Evolutionary conservation across 1,140 invertebrate species (phyloP).

Genomic region (Monomorium pharaonis): DNA sequence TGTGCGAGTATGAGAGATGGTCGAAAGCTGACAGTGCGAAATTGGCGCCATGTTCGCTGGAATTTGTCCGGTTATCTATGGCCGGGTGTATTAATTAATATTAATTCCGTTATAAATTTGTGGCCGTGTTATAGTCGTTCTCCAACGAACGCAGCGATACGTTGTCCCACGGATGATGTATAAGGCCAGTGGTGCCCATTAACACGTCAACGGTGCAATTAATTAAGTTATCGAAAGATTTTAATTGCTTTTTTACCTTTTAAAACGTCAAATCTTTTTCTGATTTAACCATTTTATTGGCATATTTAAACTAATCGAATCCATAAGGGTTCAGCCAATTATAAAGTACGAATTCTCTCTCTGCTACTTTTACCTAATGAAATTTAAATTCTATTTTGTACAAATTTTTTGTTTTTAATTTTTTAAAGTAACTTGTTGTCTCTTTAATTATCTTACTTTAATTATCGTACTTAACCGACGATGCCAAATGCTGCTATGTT

Average conservation of each 20-base stretch:
- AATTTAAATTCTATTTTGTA: not conserved
- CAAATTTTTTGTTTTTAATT: not conserved
- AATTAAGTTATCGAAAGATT: slow-evolving; percentile 44
- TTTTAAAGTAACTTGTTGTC: not conserved
- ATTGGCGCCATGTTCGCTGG: slow-evolving; percentile 25
- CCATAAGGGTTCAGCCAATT: not conserved
- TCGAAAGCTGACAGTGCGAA: slow-evolving; percentile 24
- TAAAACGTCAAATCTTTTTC: not conserved
- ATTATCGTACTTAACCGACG: too few species aligned
- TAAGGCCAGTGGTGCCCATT: slow-evolving; percentile 35
- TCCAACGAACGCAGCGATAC: slow-evolving; percentile 14
- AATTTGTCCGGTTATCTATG: slow-evolving; percentile 64
- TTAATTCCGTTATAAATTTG: slow-evolving; percentile 71
- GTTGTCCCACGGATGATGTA: slow-evolving; percentile 31
- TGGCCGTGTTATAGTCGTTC: slow-evolving; percentile 51
- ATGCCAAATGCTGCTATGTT: not conserved
- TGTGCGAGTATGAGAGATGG: slow-evolving; percentile 26
- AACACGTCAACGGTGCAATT: slow-evolving; percentile 37
- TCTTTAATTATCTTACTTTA: not conserved
- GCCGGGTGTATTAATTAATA: slow-evolving; percentile 66
- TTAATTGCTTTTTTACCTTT: slow-evolving; percentile 48
- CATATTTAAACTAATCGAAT: not conserved
- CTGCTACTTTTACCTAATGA: not conserved
- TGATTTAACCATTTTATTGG: not conserved
- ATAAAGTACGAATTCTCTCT: not conserved